Conservation (phyloP, 2,113 vertebrate species). For the Alethe diademata region DNA sequence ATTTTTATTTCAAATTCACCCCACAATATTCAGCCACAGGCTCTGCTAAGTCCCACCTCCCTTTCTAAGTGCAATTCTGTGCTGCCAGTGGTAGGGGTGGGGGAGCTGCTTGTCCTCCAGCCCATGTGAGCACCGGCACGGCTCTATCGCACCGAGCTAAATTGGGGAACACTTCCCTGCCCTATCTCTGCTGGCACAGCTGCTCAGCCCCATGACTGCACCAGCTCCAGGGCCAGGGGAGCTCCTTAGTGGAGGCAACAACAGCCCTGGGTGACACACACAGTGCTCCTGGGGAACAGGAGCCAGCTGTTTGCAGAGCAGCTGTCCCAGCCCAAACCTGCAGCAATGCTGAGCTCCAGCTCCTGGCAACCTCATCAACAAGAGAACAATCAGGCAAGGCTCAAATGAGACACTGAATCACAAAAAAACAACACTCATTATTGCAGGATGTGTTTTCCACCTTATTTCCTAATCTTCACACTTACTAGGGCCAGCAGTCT, state of each 20-base stretch:
- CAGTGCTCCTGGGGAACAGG: background rate
- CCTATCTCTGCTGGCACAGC: conserved; percentile 54
- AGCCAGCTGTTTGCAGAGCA: background rate
- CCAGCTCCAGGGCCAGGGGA: background rate
- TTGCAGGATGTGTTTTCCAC: background rate
- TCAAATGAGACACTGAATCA: background rate
- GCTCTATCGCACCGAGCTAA: rapidly evolving
- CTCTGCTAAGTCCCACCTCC: background rate
- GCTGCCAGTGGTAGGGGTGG: background rate
- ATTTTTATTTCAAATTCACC: background rate
- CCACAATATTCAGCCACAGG: background rate
- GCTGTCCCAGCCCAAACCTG: background rate
- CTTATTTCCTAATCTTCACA: background rate
- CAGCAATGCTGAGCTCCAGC: background rate
- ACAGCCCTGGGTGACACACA: background rate
- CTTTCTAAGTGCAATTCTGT: rapidly evolving
- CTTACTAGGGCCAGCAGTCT: background rate
- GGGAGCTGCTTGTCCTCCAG: background rate
- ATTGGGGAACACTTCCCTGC: conserved; percentile 33
- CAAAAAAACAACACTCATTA: background rate
- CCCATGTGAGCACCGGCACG: background rate
- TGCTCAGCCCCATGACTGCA: conserved; percentile 9
- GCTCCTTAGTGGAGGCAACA: background rate
- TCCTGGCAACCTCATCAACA: background rate
- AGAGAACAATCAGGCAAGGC: background rate